phyloP scores from a whole-genome alignment of 2,888 invertebrate genomes.

The Andrena flavipes region DNA sequence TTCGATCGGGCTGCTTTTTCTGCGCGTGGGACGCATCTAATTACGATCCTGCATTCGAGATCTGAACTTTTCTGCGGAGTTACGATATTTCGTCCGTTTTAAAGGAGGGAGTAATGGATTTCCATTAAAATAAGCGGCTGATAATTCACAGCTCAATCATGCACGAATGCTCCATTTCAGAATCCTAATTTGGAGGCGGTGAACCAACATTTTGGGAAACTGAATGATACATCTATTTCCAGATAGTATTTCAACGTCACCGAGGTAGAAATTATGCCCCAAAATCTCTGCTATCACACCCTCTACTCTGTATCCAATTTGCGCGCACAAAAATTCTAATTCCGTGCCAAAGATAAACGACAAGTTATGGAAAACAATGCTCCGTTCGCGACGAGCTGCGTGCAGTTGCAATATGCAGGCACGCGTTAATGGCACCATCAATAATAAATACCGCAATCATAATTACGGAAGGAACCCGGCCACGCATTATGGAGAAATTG shows the following conservation, averaged over 20 bases:
- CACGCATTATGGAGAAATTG: conserved; percentile 24
- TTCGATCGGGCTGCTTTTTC: conserved; percentile 22
- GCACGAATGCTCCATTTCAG: too few relatives aligned
- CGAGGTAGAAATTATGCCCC: neutral
- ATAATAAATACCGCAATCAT: conserved; percentile 40
- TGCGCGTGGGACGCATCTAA: neutral
- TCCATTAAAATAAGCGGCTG: neutral
- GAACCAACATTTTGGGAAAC: too few relatives aligned
- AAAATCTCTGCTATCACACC: neutral
- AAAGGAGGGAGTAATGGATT: neutral
- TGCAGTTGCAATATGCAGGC: neutral
- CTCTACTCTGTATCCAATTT: neutral
- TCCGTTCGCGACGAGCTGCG: neutral
- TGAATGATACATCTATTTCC: too few relatives aligned
- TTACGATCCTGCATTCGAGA: neutral
- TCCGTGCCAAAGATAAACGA: conserved; percentile 5
- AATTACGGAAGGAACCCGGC: conserved; percentile 37
- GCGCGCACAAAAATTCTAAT: neutral
- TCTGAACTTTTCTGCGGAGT: neutral
- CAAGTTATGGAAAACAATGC: conserved; percentile 32
- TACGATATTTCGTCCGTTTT: neutral
- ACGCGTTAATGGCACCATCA: conserved; percentile 11
- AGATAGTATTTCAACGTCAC: too few relatives aligned
- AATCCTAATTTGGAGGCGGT: too few relatives aligned
- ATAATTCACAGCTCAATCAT: too few relatives aligned